Conservation (phyloP, 2,113 vertebrate species). For the Nerophis ophidion region DNA sequence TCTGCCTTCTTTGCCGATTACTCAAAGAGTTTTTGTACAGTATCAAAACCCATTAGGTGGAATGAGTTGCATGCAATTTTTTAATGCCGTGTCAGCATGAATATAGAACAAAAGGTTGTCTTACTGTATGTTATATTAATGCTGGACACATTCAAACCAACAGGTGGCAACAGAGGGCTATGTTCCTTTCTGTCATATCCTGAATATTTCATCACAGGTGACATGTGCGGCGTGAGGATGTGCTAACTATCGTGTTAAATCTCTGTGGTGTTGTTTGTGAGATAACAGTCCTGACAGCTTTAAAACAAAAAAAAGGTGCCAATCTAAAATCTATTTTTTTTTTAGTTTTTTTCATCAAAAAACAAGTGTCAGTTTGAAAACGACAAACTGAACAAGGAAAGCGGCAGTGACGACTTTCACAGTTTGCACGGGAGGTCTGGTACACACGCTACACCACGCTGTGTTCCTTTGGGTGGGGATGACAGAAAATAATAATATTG, state of each 20-base stretch:
- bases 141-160: no score
- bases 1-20: no score
- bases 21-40: no score
- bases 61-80: no score
- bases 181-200: neutral
- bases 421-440: conserved; percentile 3
- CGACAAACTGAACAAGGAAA: conserved; percentile 38
- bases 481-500: conserved; percentile 3
- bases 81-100: no score
- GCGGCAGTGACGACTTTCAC: conserved; percentile 15
- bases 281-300: conserved; percentile 18
- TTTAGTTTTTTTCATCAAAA: neutral
- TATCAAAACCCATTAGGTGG: no score
- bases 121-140: no score
- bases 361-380: conserved; percentile 22
- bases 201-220: conserved; percentile 18
- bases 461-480: conserved; percentile 7
- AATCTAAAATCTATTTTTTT: conserved; percentile 16
- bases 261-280: conserved; percentile 35
- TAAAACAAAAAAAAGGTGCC: neutral
- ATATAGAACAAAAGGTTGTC: no score
- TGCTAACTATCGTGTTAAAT: conserved; percentile 31
- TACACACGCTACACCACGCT: conserved; percentile 2
- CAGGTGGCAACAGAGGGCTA: no score
- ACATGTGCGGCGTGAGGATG: conserved; percentile 22